Evolutionary conservation across 2,113 vertebrate genomes (phyloP).

Genomic region (Capreolus pygargus): DNA sequence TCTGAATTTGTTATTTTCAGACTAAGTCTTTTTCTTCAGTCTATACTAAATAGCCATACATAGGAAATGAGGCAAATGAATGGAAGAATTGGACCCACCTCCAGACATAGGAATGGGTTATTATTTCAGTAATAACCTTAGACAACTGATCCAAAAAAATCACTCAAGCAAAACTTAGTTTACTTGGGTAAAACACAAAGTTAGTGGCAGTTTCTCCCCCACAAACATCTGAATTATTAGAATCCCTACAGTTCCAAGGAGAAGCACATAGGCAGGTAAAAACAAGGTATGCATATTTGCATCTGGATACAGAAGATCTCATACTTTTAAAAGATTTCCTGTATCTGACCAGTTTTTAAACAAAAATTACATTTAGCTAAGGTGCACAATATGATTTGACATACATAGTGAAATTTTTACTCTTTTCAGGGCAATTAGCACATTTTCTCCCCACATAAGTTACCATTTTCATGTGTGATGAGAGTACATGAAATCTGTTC

Average conservation of each 20-base stretch:
- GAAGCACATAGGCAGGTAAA: background rate
- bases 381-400: background rate
- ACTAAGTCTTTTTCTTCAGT: background rate
- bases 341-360: background rate
- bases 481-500: background rate
- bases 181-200: background rate
- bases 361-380: background rate
- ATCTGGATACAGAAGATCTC: background rate
- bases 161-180: background rate
- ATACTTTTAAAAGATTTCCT: background rate
- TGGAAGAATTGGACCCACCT: background rate
- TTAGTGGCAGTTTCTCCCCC: background rate
- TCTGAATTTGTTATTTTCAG: background rate
- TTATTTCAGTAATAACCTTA: constrained; percentile 6
- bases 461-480: background rate
- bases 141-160: background rate
- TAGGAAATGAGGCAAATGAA: background rate
- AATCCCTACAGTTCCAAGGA: background rate
- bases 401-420: background rate
- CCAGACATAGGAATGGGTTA: background rate
- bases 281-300: background rate
- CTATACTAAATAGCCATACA: background rate
- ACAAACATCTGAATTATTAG: background rate
- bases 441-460: background rate
- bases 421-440: background rate